Conservation (phyloP, 2,113 vertebrate species). For the Nerophis ophidion region DNA sequence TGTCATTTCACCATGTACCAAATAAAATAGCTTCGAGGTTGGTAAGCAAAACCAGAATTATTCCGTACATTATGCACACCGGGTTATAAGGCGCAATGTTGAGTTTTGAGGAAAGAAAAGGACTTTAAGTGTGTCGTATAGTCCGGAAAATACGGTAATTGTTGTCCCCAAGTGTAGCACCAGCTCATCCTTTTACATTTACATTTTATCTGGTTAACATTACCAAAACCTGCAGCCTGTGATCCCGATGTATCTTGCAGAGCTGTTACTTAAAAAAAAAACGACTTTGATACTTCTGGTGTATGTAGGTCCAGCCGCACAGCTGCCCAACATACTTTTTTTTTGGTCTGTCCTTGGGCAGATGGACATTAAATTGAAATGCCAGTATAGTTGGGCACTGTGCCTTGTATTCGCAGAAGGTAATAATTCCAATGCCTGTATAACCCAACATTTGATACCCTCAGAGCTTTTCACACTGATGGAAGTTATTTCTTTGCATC, state of each 20-base stretch:
- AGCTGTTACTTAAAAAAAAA: background rate
- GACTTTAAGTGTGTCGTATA: too few species aligned
- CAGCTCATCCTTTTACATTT: background rate
- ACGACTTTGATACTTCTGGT: background rate
- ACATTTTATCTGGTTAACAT: background rate
- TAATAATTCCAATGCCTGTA: background rate
- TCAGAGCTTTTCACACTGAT: constrained; percentile 18
- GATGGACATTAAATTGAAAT: constrained; percentile 15
- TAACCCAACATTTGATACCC: constrained; percentile 4
- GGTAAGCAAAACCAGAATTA: too few species aligned
- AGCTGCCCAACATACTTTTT: background rate
- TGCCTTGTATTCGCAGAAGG: constrained; percentile 11
- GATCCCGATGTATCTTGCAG: background rate
- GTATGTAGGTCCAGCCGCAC: background rate
- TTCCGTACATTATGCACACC: too few species aligned
- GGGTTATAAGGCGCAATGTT: too few species aligned
- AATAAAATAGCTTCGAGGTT: too few species aligned
- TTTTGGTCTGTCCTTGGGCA: constrained; percentile 3
- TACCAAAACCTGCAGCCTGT: constrained; percentile 3
- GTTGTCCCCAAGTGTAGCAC: background rate
- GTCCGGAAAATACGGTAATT: too few species aligned
- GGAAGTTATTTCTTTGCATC: background rate
- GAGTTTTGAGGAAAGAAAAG: too few species aligned
- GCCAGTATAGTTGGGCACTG: constrained; percentile 14
- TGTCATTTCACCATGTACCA: too few species aligned